Base-by-base conservation (phyloP, 2,888 invertebrate genomes). In the Xiphydria camelus region DNA sequence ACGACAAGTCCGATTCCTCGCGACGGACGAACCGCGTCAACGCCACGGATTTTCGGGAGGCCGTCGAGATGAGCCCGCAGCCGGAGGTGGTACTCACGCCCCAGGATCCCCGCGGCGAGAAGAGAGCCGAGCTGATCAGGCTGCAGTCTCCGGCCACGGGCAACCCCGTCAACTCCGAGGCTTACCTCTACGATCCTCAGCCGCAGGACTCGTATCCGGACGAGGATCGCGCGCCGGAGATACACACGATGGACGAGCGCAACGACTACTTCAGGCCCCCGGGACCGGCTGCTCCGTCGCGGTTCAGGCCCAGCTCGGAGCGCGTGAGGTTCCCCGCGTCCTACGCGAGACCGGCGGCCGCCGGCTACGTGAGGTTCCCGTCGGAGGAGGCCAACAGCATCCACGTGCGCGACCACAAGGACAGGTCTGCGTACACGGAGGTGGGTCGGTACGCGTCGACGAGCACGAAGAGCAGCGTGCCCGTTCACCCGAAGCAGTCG, bases 351-450 rank as follows among this genome's bases (percentile, higher is more conserved):
- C 52, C 41, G 4, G 41, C 32, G n/a, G 42, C 50, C 2, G 47
- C 59, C 3, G 47, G 51, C 9, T 61, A 49, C 43, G 63, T 70
- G 3, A 62, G 61, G 7, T 70, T 73, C 32, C 70, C 70, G 0
- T 63, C 64, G 4, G 66, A 67, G 15, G 66, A 70, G 9, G 65
- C 64, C 2, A 74, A 74, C 53, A 73, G 73, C 41, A 70, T 73
- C 42, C 68, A 70, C 45, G 58, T 50, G 14, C 53, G 52, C 9
- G 58, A 51, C 14, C 65, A 64, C 41, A 72, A 72, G 38, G 62
- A 68, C 4, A 55, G 59, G n/a, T 45, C 53, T 21, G 55, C 61
- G 0, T 60, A 62, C 31, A 34, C 48, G 15, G 55, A 59, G 4
- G 54, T 10, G 15, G 6, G 10, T n/a, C 15, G n/a, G 57, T 29